Base-by-base conservation (phyloP, 2,113 vertebrate genomes). In the Xiphophorus couchianus region DNA sequence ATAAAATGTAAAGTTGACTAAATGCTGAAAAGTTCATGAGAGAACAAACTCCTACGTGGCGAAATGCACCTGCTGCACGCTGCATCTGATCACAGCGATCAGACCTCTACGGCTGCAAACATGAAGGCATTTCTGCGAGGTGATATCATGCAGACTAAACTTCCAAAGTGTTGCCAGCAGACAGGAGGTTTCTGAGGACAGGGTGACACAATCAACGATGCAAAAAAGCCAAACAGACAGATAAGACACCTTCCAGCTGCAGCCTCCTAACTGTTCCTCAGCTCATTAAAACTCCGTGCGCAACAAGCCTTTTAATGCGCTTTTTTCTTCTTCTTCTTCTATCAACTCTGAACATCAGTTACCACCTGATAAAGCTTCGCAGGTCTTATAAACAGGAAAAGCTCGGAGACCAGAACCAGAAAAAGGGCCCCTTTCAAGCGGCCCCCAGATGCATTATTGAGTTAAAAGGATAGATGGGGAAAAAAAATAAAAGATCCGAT, bases 331-430 rank as follows among this genome's bases (percentile, higher is more conserved):
- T 37, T 37, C 35, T 42, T 28, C 62, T 77, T 69, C 68, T 89
- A 91, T 91, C 84, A 87, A 77, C 75, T 82, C 58, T 73, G 78
- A 80, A 86, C 83, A 93, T 93, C 91, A 76, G 63, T 84, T 81
- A 69, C 51, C 70, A 82, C 82, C 73, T 61, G 84, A 92, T 92
- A 91, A 90, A 90, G 81, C 74, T 58, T 84, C 84, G 80, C 85
- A 84, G 75, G 65, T 83, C 85, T 85, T 87, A 80, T 88, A 92
- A 92, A 93, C 94, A 93, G 93, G 92, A 93, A 93, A 86, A 87
- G 77, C 83, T 77, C 76, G 51, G 74, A 87, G 81, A 85, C 62
- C 86, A 83, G 71, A 84, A 25, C 87, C 78, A 78, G 78, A 83
- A 76, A 80, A 83, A 62, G 74, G 66, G 51, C 51, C 51, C 77